Evolutionary conservation across 1,140 invertebrate genomes (phyloP).

Genomic region (Myzus persicae): DNA sequence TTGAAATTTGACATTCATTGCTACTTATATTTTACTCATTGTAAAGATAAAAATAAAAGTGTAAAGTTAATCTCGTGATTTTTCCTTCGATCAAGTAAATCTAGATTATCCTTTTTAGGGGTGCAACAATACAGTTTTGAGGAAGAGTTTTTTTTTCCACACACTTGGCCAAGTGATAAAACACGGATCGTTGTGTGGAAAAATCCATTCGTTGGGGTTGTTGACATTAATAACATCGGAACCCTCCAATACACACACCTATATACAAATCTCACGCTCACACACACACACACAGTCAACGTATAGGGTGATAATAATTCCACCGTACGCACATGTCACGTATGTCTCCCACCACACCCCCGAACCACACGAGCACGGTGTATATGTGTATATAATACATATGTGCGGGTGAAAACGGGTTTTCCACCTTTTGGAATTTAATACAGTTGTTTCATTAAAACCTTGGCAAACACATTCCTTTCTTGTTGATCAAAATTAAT

Average conservation of each 20-base stretch:
- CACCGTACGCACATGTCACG: slow-evolving; percentile 44
- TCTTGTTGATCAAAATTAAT: slow-evolving; percentile 59
- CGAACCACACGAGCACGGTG: neutral
- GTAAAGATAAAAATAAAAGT: slow-evolving; percentile 33
- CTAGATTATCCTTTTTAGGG: slow-evolving; percentile 37
- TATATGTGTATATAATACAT: slow-evolving; percentile 1
- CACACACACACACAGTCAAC: neutral
- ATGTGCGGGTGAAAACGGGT: slow-evolving; percentile 48
- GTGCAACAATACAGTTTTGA: neutral
- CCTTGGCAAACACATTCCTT: slow-evolving; percentile 58
- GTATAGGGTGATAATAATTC: slow-evolving; percentile 53
- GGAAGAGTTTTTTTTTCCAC: slow-evolving; percentile 27
- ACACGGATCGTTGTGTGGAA: slow-evolving; percentile 41
- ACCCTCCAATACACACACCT: slow-evolving; percentile 1
- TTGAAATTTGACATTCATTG: slow-evolving; percentile 13
- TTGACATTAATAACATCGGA: slow-evolving; percentile 56
- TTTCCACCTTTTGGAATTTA: slow-evolving; percentile 58
- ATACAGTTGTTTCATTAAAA: slow-evolving; percentile 59
- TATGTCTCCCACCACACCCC: slow-evolving; percentile 6
- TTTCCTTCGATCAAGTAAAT: slow-evolving; percentile 35
- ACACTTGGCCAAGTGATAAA: slow-evolving; percentile 33
- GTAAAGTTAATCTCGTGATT: neutral
- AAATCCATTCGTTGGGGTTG: slow-evolving; percentile 54
- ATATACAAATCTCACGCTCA: neutral
- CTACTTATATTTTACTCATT: neutral